Evolutionary conservation across 2,888 invertebrate genomes (phyloP), one percentile per base, ranked within the genome.

Genomic region (Anodontia alba): DNA sequence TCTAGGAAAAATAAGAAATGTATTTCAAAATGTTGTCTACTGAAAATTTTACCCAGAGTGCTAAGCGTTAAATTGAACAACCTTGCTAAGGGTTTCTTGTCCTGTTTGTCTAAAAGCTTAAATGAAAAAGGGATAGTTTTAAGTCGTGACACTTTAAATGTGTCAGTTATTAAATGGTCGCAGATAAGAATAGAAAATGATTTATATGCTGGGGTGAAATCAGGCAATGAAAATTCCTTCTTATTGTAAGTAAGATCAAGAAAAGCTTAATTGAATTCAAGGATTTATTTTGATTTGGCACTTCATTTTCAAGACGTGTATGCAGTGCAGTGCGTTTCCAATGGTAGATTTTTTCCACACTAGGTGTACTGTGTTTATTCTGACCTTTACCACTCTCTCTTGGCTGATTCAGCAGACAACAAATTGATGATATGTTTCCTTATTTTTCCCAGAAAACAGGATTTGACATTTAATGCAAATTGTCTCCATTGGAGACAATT

Each of bases 81-180:
- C 33, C 23, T 20, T 29, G 10, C 7, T 3, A 29, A 62, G 12
- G 31, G 62, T 26, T 7, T 33, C 62, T 62, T 62, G 62, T 62
- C 62, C 26, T 62, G 33, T 62, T 62, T 62, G 29, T 62, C 29
- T 62, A 33, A 62, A 62, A 8, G 62, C 26, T 62, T 62, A 33
- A 62, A 62, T 31, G 7, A 62, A 62, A 62, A 62, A 20, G 62
- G 62, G 62, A 62, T 62, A 62, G 20, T 20, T 62, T 62, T 62
- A 33, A 62, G 5, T 62, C 10, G 62, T 33, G 33, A 33, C 62
- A 62, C 62, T 62, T 54, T 33, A 54, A 62, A 33, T 62, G 62
- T 62, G 62, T 62, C 62, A 33, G 33, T 33, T 62, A 29, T 62
- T 33, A 62, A 62, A 62, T 62, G 62, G 62, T 33, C 26, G n/a